Evolutionary conservation across 2,113 vertebrate species (phyloP).

Genomic region (Ochotona curzoniae): DNA sequence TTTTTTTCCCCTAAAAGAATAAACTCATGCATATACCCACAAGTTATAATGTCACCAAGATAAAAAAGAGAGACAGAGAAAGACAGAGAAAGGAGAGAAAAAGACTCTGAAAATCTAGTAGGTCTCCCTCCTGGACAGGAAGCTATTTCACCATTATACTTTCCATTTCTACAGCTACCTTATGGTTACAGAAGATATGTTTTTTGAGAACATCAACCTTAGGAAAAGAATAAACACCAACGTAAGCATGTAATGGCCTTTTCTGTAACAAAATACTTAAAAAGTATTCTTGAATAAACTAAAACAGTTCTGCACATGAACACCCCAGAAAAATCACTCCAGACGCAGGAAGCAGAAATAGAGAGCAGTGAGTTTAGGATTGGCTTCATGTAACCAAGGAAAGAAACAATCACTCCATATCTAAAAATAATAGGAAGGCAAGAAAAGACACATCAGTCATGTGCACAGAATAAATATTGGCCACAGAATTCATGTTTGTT

Average conservation of each 20-base stretch:
- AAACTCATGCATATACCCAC: background rate
- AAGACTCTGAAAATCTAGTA: background rate
- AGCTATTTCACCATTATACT: background rate
- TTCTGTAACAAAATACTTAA: background rate
- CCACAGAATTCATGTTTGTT: background rate
- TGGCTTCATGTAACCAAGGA: background rate
- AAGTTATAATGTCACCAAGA: background rate
- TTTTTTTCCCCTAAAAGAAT: background rate
- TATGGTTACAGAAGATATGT: background rate
- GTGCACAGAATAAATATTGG: background rate
- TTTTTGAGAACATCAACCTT: background rate
- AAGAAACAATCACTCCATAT: background rate
- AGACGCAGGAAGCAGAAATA: background rate
- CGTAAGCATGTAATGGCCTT: background rate
- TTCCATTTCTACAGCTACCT: background rate
- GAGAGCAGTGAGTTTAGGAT: background rate
- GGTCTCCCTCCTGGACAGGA: background rate
- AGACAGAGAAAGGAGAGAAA: background rate
- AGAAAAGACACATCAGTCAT: background rate
- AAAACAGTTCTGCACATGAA: background rate
- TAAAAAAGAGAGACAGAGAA: no score
- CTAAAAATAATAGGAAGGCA: background rate
- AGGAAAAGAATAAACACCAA: background rate
- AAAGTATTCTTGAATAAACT: background rate
- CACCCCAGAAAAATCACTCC: background rate